Conservation (phyloP, 2,113 vertebrate genomes). For the Elephantulus edwardii region DNA sequence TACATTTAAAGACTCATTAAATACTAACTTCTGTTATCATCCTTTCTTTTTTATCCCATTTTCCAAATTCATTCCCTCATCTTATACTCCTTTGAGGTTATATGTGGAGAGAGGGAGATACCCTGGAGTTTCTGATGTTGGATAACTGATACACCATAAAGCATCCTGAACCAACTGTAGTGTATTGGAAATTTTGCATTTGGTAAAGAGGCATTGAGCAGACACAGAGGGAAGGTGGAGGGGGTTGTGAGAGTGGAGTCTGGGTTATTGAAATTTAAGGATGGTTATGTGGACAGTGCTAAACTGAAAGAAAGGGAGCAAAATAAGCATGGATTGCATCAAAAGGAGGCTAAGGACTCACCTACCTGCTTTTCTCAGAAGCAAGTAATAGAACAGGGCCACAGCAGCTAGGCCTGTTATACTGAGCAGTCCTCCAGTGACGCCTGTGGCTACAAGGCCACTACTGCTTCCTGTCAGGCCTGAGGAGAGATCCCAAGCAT, state of each 20-base stretch:
- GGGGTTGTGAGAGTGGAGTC: neutral
- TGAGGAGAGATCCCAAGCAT: neutral
- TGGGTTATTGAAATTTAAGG: neutral
- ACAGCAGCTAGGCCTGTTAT: neutral
- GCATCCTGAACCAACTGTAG: neutral
- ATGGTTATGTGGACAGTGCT: neutral
- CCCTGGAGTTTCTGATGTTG: neutral
- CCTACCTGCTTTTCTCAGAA: constrained; percentile 53
- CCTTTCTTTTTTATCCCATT: neutral
- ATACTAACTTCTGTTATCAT: neutral
- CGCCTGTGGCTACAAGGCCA: neutral
- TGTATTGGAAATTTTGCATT: neutral
- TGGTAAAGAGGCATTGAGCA: neutral
- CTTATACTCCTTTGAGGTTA: neutral
- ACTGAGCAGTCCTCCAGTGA: constrained; percentile 28
- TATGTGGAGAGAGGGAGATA: neutral
- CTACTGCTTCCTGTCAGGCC: neutral
- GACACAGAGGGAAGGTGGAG: neutral
- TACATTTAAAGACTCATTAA: neutral
- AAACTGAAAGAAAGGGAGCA: neutral
- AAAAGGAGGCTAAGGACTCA: neutral
- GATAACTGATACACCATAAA: neutral
- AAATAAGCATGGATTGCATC: neutral
- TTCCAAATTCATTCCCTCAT: neutral
- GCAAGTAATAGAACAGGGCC: neutral